These are phyloP conservation scores for Resseliella maxima DNA, from an alignment of 2,888 invertebrate species.

Conservation along the genomic window DNA sequence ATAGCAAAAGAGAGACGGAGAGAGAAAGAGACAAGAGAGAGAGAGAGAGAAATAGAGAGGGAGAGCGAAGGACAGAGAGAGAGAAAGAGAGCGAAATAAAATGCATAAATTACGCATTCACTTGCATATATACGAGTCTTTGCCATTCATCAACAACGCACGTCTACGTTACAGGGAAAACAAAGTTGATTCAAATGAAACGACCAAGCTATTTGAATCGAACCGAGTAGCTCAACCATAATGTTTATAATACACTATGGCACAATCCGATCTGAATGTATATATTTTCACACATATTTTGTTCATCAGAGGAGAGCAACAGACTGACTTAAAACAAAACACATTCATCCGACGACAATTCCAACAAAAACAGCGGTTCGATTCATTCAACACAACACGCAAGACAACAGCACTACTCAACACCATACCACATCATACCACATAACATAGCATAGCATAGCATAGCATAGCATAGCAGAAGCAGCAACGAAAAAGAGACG, in stretches of 20 bases:
- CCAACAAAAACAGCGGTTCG: background rate
- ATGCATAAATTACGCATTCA: conserved; percentile 43
- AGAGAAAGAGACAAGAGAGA: no score
- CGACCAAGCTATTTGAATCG: background rate
- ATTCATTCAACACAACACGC: conserved; percentile 21
- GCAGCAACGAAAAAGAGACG: conserved; percentile 23
- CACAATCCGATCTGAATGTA: background rate
- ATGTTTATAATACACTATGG: background rate
- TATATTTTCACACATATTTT: conserved; percentile 11
- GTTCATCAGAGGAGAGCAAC: background rate
- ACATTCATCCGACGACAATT: conserved; percentile 1
- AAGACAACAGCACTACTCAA: background rate
- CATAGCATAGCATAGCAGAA: background rate
- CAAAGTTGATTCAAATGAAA: background rate
- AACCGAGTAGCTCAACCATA: background rate
- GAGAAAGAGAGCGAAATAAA: background rate
- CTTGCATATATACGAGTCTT: conserved; percentile 30
- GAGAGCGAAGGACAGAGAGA: no score
- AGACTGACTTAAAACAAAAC: background rate
- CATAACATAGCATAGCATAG: background rate
- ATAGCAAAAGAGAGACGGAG: no score
- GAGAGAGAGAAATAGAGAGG: background rate
- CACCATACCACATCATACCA: background rate
- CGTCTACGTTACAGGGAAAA: no score
- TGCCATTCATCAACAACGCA: conserved; percentile 30